Evolutionary conservation across 2,113 vertebrate genomes (phyloP), one percentile per base, ranked within the genome.

Genomic region (Stigmatopora argus): DNA sequence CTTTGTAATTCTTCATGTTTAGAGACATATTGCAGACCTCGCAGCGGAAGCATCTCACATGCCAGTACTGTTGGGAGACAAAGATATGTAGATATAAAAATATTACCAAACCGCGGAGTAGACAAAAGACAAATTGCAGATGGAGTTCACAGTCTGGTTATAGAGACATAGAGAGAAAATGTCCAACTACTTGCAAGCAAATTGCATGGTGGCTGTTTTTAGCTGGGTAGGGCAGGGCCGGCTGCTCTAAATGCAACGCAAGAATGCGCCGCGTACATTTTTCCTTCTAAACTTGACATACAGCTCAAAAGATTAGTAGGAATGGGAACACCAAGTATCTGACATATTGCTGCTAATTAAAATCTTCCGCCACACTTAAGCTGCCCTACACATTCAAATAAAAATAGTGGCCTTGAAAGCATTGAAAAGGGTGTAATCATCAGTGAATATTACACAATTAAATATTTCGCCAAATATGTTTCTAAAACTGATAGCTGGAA

Each of bases 1-100:
- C 96, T 93, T 98, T 98, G 91, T 98, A 98, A 87, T 96, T 99
- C 90, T 97, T 99, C 96, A 99, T 99, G 91, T 97, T 99, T 83
- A 99, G 92, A 90, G 96, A 95, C 96, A 98, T 99, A 91, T 97
- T 97, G 91, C 96, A 99, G 90, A 93, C 88, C 86, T 99, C 96
- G 85, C 96, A 99, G 88, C 94, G 94, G 92, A 99, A 99, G 87
- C 96, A 99, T 93, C 93, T 92, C 93, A 96, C 98, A 92, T 99
- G 96, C 96, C 96, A 99, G 83, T 91, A 95, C 96, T 99, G 89
- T 75, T 73, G 86, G 69, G 83, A 73, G 62, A 10, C 69, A 38
- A 74, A 52, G 15, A 81, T 0, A 53, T 1, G 51, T 75, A 21
- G 57, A 66, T 4, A 41, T 5, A 14, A 26, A 47, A 31, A 44